A percentile compares a stretch with the other conserved stretches of the same genome.
Evolutionary conservation across 1,140 invertebrate species (phyloP).

Genomic region (Oryzaephilus surinamensis): DNA sequence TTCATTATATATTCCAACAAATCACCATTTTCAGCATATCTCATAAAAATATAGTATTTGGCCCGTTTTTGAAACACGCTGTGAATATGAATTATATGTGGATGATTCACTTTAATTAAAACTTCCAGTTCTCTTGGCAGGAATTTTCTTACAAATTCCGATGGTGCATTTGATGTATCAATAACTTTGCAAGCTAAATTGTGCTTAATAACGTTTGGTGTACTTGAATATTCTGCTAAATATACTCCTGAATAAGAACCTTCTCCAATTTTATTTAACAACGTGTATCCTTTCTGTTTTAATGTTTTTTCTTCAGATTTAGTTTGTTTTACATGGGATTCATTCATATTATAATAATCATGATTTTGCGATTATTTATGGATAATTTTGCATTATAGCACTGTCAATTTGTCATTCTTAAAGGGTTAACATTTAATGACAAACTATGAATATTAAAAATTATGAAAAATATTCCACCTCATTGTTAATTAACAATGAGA

Average conservation of each 20-base stretch:
- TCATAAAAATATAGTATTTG: slow-evolving; percentile 60
- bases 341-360: too few species aligned
- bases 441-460: too few species aligned
- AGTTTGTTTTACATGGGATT: too few species aligned
- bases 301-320: slow-evolving; percentile 47
- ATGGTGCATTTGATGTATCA: slow-evolving; percentile 53
- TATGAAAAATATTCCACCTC: too few species aligned
- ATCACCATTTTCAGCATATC: slow-evolving; percentile 57
- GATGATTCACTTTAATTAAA: slow-evolving; percentile 57
- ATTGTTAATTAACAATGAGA: too few species aligned
- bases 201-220: slow-evolving; percentile 17
- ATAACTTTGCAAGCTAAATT: slow-evolving; percentile 63
- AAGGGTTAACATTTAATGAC: too few species aligned
- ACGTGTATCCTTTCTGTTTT: slow-evolving; percentile 44
- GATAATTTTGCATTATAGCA: too few species aligned
- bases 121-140: slow-evolving; percentile 63
- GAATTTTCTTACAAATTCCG: slow-evolving; percentile 64
- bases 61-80: slow-evolving; percentile 52
- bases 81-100: slow-evolving; percentile 57
- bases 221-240: slow-evolving; percentile 43
- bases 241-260: slow-evolving; percentile 57
- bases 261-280: slow-evolving; percentile 52
- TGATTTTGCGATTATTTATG: too few species aligned
- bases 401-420: too few species aligned
- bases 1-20: slow-evolving; percentile 51